Evolutionary conservation across 2,797 vertebrate genomes (phyloP).

Genomic region (Dendrocincla fuliginosa): DNA sequence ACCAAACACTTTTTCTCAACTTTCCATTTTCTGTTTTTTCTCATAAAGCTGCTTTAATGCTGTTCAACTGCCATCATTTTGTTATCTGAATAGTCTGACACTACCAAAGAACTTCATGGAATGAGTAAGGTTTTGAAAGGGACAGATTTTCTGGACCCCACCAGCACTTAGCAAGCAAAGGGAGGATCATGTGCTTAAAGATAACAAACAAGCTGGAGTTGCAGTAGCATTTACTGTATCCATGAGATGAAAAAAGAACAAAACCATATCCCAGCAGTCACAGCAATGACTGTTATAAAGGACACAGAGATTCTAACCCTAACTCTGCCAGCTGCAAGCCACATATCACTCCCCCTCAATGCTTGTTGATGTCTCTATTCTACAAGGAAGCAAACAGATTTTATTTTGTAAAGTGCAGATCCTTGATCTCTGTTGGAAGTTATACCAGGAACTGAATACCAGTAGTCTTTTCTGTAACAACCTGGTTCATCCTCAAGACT

Average conservation of each 20-base stretch:
- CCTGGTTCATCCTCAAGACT: not conserved
- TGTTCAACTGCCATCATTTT: not conserved
- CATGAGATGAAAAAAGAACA: not conserved
- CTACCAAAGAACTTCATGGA: not conserved
- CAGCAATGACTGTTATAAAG: not conserved
- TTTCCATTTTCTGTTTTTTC: not conserved
- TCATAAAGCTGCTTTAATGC: slow-evolving; percentile 27
- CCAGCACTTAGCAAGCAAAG: not conserved
- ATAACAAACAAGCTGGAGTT: not conserved
- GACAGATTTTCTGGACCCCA: slow-evolving; percentile 19
- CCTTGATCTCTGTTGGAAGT: not conserved
- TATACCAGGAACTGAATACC: not conserved
- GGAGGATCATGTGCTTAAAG: not conserved
- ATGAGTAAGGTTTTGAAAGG: not conserved
- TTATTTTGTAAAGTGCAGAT: not conserved
- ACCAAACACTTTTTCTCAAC: not conserved
- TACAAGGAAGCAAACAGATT: not conserved
- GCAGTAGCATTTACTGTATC: not conserved
- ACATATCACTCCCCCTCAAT: not conserved
- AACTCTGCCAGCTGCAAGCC: not conserved
- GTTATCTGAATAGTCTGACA: not conserved
- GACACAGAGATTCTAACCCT: not conserved
- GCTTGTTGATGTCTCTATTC: not conserved
- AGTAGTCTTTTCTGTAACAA: not conserved
- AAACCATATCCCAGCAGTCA: not conserved